phyloP scores from a whole-genome alignment of 2,113 vertebrate species.

The Lycaon pictus region DNA sequence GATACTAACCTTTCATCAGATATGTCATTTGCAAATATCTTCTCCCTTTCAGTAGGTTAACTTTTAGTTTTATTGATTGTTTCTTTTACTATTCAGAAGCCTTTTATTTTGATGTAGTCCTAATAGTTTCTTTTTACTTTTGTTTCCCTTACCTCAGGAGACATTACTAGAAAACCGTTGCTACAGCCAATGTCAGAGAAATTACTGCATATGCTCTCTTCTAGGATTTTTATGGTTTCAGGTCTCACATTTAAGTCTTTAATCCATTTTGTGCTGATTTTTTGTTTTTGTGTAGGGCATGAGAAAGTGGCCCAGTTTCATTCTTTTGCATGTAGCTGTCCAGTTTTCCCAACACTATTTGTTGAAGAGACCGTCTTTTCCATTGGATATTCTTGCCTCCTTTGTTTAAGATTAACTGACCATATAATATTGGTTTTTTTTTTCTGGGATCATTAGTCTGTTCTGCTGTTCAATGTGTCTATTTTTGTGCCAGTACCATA shows the following conservation, averaged over 20 bases:
- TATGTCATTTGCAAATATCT: no score
- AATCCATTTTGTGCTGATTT: background rate
- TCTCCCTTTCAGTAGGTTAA: no score
- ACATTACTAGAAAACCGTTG: background rate
- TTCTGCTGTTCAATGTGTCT: background rate
- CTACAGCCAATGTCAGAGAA: background rate
- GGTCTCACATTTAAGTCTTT: background rate
- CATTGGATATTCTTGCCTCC: background rate
- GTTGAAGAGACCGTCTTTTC: no score
- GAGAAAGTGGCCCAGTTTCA: background rate
- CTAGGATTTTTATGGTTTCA: background rate
- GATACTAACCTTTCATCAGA: no score
- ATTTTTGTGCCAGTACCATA: background rate
- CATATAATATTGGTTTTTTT: background rate
- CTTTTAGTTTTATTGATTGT: no score
- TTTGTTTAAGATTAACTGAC: background rate
- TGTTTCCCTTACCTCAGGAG: no score
- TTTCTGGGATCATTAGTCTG: background rate
- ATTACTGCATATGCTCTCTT: background rate
- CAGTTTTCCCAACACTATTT: background rate
- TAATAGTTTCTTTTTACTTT: no score
- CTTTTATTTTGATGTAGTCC: no score
- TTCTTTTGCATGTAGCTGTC: background rate
- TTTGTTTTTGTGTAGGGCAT: background rate
- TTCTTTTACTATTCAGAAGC: no score